Conservation (phyloP, 1,140 invertebrate species). For the Achatina immaculata region DNA sequence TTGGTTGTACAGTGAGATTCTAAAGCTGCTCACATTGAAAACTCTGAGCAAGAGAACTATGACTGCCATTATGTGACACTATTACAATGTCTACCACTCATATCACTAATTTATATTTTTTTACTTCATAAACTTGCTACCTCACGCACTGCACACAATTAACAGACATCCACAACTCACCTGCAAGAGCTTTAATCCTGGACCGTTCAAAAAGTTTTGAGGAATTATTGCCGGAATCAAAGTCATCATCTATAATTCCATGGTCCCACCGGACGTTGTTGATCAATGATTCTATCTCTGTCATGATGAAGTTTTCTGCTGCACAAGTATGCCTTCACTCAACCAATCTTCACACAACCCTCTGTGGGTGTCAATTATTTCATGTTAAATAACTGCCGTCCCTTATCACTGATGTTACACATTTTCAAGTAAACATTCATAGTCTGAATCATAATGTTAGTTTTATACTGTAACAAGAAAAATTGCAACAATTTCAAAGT, state of each 20-base stretch:
- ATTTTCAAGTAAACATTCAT: background rate
- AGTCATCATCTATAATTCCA: conserved; percentile 82
- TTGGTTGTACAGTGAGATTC: no score
- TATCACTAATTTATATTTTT: no score
- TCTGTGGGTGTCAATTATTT: background rate
- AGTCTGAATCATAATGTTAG: background rate
- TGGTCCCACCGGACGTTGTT: conserved; percentile 66
- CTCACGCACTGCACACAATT: no score
- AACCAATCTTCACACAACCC: conserved; percentile 44
- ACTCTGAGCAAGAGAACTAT: no score
- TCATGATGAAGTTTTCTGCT: conserved; percentile 54
- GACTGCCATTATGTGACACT: no score
- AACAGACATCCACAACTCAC: no score
- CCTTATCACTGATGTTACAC: background rate
- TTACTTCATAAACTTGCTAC: no score
- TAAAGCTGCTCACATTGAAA: no score
- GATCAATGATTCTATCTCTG: conserved; percentile 63
- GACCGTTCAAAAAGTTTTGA: conserved; percentile 98
- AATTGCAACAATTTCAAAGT: no score
- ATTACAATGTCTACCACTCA: no score
- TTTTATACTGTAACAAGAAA: no score
- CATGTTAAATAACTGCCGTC: background rate
- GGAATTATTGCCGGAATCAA: conserved; percentile 98
- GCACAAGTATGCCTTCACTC: conserved; percentile 10
- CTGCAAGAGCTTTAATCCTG: conserved; percentile 97